Evolutionary conservation across 2,113 vertebrate genomes (phyloP), one percentile per base, ranked within the genome.

Genomic region (Oreochromis niloticus): DNA sequence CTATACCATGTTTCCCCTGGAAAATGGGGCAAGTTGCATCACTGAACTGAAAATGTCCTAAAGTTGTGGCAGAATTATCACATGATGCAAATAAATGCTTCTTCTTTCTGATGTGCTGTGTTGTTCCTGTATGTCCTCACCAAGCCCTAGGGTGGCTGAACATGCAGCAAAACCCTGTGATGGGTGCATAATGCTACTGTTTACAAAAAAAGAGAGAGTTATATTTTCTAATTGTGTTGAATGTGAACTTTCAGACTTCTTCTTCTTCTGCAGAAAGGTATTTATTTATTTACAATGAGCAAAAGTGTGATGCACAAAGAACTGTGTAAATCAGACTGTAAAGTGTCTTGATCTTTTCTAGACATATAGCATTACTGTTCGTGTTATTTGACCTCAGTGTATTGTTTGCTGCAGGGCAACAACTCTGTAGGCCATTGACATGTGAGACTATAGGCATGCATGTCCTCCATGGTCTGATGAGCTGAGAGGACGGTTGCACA

Each of bases 381-480:
- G 3, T 63, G 83, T 68, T 82, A 82, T 82, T 73, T 61, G 56
- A 27, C 34, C 71, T 83, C 43, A 34, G 8, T 73, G 14, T 6
- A 61, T 80, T 71, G 50, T 88, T 27, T 84, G 59, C 87, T 79
- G 50, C 88, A 98, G 97, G 97, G 97, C 52, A 97, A 96, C 22
- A 97, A 41, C 46, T 50, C 43, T 78, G 73, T 19, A 27, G 11
- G 36, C 43, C 80, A 84, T 50, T 85, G 85, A 91, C 84, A 89
- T 86, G 61, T 85, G 80, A 87, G 71, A 83, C 61, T 22, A 17
- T 85, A 84, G 59, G 43, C 85, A 4, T 3, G 4, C 78, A 43
- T 79, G 85, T 80, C 86, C 50, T 87, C 57, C 32, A 34, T 82
- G 82, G 46, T 88, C 83, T 80, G 81, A 22, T 84, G 84, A 91